These are phyloP conservation scores for Saiga tatarica DNA, from an alignment of 2,113 vertebrate species.

Conservation along the genomic window DNA sequence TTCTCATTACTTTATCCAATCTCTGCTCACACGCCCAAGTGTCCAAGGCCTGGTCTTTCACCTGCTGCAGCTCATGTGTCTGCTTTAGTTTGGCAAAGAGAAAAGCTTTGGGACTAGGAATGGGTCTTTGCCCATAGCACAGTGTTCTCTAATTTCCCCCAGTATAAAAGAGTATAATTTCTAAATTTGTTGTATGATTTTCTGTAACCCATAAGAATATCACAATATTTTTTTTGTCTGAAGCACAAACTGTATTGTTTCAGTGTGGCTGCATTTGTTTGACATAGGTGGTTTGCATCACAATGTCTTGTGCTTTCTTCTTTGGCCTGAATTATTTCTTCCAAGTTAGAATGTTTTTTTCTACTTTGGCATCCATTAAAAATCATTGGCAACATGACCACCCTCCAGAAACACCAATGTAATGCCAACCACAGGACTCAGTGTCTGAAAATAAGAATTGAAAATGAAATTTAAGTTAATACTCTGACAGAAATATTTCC, in stretches of 20 bases:
- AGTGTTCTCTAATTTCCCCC: not conserved
- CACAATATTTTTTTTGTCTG: not conserved
- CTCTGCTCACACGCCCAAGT: not conserved
- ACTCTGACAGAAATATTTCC: slow-evolving; percentile 55
- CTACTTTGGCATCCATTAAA: slow-evolving; percentile 63
- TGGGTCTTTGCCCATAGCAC: not conserved
- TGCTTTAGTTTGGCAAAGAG: not conserved
- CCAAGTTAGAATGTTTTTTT: slow-evolving; percentile 42
- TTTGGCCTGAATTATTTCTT: slow-evolving; percentile 50
- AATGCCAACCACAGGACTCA: slow-evolving; percentile 38
- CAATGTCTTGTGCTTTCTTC: slow-evolving; percentile 37
- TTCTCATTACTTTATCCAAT: not conserved
- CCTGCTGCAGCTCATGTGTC: not conserved
- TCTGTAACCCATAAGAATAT: not conserved
- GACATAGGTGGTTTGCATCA: slow-evolving; percentile 40
- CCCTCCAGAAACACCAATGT: slow-evolving; percentile 65
- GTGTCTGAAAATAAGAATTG: slow-evolving; percentile 58
- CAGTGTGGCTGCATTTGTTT: slow-evolving; percentile 5
- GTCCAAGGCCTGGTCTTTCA: not conserved
- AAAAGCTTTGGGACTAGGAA: not conserved
- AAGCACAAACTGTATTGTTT: not conserved
- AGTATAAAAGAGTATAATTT: not conserved
- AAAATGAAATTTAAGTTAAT: slow-evolving; percentile 62
- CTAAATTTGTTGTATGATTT: not conserved
- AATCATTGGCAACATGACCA: slow-evolving; percentile 47